Evolutionary conservation across 2,113 vertebrate species (phyloP), one percentile per base, ranked within the genome.

Genomic region (Melanerpes formicivorus): DNA sequence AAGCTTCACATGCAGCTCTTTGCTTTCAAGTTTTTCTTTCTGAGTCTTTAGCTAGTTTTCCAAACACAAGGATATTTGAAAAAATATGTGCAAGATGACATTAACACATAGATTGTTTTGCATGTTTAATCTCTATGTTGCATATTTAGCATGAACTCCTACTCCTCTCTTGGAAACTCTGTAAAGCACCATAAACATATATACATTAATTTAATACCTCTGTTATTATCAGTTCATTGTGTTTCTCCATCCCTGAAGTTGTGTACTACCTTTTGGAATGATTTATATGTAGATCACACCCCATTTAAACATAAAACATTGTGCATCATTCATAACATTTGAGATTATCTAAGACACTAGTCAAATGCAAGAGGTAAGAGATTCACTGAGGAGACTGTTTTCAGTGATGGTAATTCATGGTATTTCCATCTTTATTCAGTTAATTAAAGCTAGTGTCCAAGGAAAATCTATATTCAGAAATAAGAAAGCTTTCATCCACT

Each of bases 1-100:
- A 30, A 99, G 96, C 40, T 97, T 98, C 96, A 98, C 42, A 74
- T 99, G 98, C n/a, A 99, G 95, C 18, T 98, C 98, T 96, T 94
- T 99, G 95, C 98, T 99, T 76, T 99, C 98, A 67, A 98, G 96
- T 14, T 98, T 98, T 95, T 99, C 98, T 87, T 98, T 99, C 93
- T 99, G 98, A 74, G 96, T 95, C 94, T 98, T 99, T 34, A 99
- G 72, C 98, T 99, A 87, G 60, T 89, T 96, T 96, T 90, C 37
- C 84, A 64, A 92, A n/a, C 73, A 95, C 25, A 95, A 54, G 12
- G 4, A 29, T 22, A 80, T 82, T 93, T 91, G 70, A 90, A 84
- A 74, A 75, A 94, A 65, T 21, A 44, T 15, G 11, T 52, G 54
- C 87, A 84, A 76, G 7, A 32, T 18, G 8, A 5, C 6, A 4